Base-by-base conservation (phyloP, 2,888 invertebrate species). In the Chrysotoxum bicinctum region DNA sequence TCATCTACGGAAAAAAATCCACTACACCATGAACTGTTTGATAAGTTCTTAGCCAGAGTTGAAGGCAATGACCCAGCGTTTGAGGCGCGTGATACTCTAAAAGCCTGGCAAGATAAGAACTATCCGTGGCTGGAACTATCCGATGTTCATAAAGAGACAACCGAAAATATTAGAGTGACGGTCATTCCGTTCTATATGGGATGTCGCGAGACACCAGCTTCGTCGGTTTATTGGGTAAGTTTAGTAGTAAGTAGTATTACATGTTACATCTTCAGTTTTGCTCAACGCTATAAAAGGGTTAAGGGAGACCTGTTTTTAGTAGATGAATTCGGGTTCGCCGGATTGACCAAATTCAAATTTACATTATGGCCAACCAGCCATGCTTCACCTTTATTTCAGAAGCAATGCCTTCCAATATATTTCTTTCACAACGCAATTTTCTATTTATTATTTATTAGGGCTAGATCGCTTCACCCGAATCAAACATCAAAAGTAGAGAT, bases 151-250 rank as follows among this genome's bases (percentile, higher is more conserved):
- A 96, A 97, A 89, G 98, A 99, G 93, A 98, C 98, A 0, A 99
- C 99, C 0, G 98, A 99, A 92, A 90, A 83, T 48, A 54, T 99
- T 87, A 94, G 99, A 62, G 97, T 99, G 43, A 99, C 99, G 12
- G 99, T 99, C 73, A 99, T 98, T 91, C 99, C 99, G 0, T 99
- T 99, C 93, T 99, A 98, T 90, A 98, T 99, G 97, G 98, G 98
- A 40, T 97, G 97, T 89, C 94, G 98, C 79, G 97, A 97, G 91
- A 96, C 97, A 54, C 98, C 98, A 90, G 96, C 97, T 79, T 96
- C 96, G 23, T 96, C 97, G 45, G 98, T 98, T 0, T 98, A 97
- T 92, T 98, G 98, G 91, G 91, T 91, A 75, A 75, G 88, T 6
- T 3, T 26, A 26, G 5, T 26, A 3, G 26, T 26, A 26, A 26